phyloP scores from a whole-genome alignment of 2,113 vertebrate species.

The Mohoua ochrocephala region DNA sequence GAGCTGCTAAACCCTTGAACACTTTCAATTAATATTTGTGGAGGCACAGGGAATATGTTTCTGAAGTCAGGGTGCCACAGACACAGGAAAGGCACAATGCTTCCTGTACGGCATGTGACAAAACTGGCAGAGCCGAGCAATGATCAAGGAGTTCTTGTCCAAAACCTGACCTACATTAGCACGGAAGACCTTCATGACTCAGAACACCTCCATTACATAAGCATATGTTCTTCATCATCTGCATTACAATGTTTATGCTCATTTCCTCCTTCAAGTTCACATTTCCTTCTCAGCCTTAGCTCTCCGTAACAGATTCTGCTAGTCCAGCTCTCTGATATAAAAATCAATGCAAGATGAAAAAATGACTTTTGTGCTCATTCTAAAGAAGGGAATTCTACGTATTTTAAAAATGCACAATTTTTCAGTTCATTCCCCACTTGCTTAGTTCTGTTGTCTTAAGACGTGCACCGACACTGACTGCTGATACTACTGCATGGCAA shows the following conservation, averaged over 20 bases:
- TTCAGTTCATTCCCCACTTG: neutral
- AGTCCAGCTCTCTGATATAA: neutral
- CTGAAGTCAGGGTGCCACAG: neutral
- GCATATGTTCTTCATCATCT: neutral
- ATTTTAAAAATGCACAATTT: fast-evolving
- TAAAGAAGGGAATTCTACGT: neutral
- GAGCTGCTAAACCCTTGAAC: neutral
- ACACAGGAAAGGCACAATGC: neutral
- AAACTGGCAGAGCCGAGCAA: neutral
- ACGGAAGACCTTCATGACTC: neutral
- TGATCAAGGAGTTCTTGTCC: neutral
- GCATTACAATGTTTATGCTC: neutral
- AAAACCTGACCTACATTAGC: neutral
- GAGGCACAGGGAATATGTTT: neutral
- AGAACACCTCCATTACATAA: neutral
- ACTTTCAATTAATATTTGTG: neutral
- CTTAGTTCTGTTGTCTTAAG: neutral
- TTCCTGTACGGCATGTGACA: neutral
- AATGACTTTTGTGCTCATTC: neutral
- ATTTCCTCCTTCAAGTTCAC: neutral
- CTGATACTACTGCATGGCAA: neutral
- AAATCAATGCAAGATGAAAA: neutral
- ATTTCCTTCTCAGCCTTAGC: neutral
- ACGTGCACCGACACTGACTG: neutral
- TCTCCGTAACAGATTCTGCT: neutral